Percentiles rank a stretch among this genome's conserved stretches.
phyloP scores from a whole-genome alignment of 1,140 invertebrate genomes.

The Apis dorsata region DNA sequence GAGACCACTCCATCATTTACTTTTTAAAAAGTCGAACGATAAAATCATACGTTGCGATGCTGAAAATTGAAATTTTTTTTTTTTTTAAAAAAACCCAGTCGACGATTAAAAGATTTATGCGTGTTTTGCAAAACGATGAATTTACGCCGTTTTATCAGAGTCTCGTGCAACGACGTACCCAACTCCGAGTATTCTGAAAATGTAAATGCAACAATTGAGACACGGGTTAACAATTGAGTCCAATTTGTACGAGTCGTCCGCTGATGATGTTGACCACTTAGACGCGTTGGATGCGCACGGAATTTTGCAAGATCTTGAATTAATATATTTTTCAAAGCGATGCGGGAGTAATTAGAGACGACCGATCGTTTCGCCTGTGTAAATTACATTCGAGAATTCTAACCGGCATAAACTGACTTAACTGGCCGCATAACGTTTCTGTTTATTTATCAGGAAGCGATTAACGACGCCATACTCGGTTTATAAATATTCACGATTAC shows the following conservation, averaged over 20 bases:
- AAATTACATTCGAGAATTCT: slow-evolving; percentile 20
- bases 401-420: not conserved
- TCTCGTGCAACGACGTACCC: not conserved
- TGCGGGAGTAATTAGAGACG: slow-evolving; percentile 23
- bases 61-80: not conserved
- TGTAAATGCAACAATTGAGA: slow-evolving; percentile 34
- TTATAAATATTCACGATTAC: slow-evolving; percentile 49
- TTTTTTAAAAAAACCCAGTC: too few species aligned
- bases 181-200: slow-evolving; percentile 21
- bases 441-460: slow-evolving; percentile 49
- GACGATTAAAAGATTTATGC: too few species aligned
- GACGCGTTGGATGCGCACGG: not conserved
- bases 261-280: not conserved
- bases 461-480: slow-evolving; percentile 33
- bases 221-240: slow-evolving; percentile 25
- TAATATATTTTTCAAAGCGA: not conserved
- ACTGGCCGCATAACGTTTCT: slow-evolving; percentile 14
- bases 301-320: slow-evolving; percentile 31
- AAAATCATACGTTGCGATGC: too few species aligned
- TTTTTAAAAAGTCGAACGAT: too few species aligned
- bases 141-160: not conserved
- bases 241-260: slow-evolving; percentile 16
- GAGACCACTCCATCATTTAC: too few species aligned
- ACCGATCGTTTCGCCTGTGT: slow-evolving; percentile 12
- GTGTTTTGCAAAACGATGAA: not conserved